These are phyloP conservation scores for Tipula vernalis DNA, from an alignment of 2,888 invertebrate species.

Conservation along the genomic window DNA sequence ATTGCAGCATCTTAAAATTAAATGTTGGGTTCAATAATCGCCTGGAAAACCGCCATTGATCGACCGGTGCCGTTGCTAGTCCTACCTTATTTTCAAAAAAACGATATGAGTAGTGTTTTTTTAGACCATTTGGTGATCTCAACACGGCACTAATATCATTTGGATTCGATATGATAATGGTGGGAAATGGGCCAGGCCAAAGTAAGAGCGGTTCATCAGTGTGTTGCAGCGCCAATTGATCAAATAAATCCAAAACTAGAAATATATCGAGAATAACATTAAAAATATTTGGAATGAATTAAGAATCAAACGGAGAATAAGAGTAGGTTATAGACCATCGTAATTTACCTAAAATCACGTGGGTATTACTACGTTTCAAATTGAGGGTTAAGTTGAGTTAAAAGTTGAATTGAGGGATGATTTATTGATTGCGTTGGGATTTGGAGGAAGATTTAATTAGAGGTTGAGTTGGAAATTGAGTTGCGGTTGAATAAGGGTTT, in stretches of 20 bases:
- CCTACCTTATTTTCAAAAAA: conserved; percentile 9
- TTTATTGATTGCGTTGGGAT: no score
- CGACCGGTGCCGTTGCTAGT: conserved; percentile 10
- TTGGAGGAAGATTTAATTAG: no score
- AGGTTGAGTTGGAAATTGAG: no score
- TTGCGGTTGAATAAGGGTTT: no score
- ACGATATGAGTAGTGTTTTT: conserved; percentile 11
- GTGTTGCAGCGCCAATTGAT: neutral
- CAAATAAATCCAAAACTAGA: neutral
- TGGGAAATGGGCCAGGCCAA: neutral
- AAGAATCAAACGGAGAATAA: no score
- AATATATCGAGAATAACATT: neutral
- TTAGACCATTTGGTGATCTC: conserved; percentile 11
- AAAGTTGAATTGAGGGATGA: no score
- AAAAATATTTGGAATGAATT: neutral
- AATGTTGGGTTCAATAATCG: neutral
- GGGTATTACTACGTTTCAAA: no score
- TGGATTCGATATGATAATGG: neutral
- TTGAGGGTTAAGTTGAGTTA: no score
- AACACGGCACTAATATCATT: conserved; percentile 10
- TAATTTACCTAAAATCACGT: no score
- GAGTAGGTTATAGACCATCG: no score
- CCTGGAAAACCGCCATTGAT: neutral
- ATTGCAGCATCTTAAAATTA: neutral
- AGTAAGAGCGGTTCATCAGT: neutral